phyloP scores from a whole-genome alignment of 2,888 invertebrate genomes.

The Hylaea fasciaria region DNA sequence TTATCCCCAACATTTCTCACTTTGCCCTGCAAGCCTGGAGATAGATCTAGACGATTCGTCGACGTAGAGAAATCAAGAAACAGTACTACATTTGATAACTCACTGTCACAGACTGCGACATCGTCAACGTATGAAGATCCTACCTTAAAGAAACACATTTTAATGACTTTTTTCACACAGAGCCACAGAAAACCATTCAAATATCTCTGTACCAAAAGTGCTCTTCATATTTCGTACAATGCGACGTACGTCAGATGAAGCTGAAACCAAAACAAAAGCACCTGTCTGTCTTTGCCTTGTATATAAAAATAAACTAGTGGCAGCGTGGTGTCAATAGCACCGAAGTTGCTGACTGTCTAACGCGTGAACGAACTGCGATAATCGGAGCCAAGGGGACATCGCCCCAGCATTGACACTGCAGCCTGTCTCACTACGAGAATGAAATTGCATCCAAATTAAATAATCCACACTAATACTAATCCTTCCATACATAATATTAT shows the following conservation, averaged over 20 bases:
- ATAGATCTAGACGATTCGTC: too few species aligned
- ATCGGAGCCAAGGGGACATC: slow-evolving; percentile 38
- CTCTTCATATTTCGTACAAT: background rate
- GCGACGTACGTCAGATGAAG: background rate
- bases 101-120: too few species aligned
- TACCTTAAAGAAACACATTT: too few species aligned
- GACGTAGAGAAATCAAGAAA: too few species aligned
- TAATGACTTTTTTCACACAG: too few species aligned
- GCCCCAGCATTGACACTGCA: slow-evolving; percentile 37
- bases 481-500: too few species aligned
- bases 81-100: too few species aligned
- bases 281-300: background rate
- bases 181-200: too few species aligned
- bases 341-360: slow-evolving; percentile 41
- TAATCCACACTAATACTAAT: background rate
- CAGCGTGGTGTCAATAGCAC: slow-evolving; percentile 37
- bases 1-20: too few species aligned
- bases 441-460: slow-evolving; percentile 21
- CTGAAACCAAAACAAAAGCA: background rate
- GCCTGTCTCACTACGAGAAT: slow-evolving; percentile 30
- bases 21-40: too few species aligned
- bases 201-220: too few species aligned
- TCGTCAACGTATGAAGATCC: too few species aligned
- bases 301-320: slow-evolving; percentile 13
- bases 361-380: slow-evolving; percentile 46